Evolutionary conservation across 2,888 invertebrate genomes (phyloP), one percentile per base, ranked within the genome.

Genomic region (Bombyx huttoni): DNA sequence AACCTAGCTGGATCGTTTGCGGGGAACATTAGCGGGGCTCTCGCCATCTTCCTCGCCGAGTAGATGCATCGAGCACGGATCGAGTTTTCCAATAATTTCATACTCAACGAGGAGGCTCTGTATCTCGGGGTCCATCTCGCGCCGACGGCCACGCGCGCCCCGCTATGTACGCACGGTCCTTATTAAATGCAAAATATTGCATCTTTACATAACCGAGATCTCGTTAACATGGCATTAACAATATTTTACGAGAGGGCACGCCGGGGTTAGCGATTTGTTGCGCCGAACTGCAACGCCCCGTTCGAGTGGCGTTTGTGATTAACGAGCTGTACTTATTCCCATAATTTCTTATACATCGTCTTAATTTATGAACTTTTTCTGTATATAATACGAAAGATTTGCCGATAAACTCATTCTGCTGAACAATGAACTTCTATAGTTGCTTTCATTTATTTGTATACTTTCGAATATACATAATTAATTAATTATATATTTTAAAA

Each of bases 121-220:
- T 83, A 84, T 86, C 83, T 64, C 51, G 50, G 62, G 62, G 68
- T 73, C 66, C 78, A 84, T 85, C 83, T 81, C 72, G 74, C 62
- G 81, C 86, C 85, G 70, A 67, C 70, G 84, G 85, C 83, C 78
- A 77, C 73, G 73, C 74, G 77, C 66, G 62, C 60, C 59, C 54
- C 64, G 66, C 70, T 78, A 74, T 78, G 71, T 75, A 73, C 63
- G 51, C 54, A 53, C 59, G 70, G 68, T 62, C 73, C 81, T 84
- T 84, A 84, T 86, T 84, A 83, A 85, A 86, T 84, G 84, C 87
- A 83, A 84, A 84, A 81, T 83, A 82, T 81, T 74, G 70, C 74
- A 68, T 74, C 76, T 78, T 77, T 80, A 81, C 80, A 81, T 81
- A 79, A 79, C 71, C 60, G 62, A 65, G 74, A 73, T 78, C 84